Evolutionary conservation across 2,888 invertebrate genomes (phyloP).

Genomic region (Caenorhabditis panamensis): DNA sequence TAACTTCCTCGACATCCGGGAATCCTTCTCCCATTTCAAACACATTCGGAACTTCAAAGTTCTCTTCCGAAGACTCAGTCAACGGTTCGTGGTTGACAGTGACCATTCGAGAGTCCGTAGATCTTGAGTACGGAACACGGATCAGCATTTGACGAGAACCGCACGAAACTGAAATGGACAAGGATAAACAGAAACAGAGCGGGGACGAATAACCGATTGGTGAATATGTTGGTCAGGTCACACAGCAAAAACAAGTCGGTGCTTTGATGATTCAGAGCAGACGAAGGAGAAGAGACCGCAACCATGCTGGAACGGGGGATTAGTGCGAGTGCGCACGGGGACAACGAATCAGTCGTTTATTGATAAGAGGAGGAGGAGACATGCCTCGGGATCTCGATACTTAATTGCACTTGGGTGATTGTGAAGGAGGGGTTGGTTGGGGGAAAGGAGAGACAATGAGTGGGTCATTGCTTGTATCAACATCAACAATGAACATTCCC

Average conservation of each 20-base stretch:
- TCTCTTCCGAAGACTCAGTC: slow-evolving; percentile 33
- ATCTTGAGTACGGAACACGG: slow-evolving; percentile 45
- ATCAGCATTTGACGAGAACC: slow-evolving; percentile 57
- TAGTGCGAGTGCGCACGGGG: slow-evolving; percentile 34
- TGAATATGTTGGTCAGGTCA: slow-evolving; percentile 23
- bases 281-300: slow-evolving; percentile 24
- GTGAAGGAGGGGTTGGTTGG: background rate
- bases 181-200: background rate
- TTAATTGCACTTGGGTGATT: slow-evolving; percentile 41
- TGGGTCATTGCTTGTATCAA: slow-evolving; percentile 11
- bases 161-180: slow-evolving; percentile 48
- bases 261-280: slow-evolving; percentile 2
- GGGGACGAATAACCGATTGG: slow-evolving; percentile 24
- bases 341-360: slow-evolving; percentile 7
- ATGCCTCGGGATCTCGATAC: background rate
- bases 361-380: slow-evolving; percentile 1
- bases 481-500: slow-evolving; percentile 29
- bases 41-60: slow-evolving; percentile 20
- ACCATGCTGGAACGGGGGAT: slow-evolving; percentile 42
- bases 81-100: slow-evolving; percentile 52
- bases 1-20: slow-evolving; percentile 28
- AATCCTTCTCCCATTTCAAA: slow-evolving; percentile 20
- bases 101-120: slow-evolving; percentile 35
- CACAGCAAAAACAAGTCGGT: slow-evolving; percentile 48
- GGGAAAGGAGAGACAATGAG: slow-evolving; percentile 6